Base-by-base conservation (phyloP, 2,888 invertebrate genomes). In the Dyspetes luteomarginatus region DNA sequence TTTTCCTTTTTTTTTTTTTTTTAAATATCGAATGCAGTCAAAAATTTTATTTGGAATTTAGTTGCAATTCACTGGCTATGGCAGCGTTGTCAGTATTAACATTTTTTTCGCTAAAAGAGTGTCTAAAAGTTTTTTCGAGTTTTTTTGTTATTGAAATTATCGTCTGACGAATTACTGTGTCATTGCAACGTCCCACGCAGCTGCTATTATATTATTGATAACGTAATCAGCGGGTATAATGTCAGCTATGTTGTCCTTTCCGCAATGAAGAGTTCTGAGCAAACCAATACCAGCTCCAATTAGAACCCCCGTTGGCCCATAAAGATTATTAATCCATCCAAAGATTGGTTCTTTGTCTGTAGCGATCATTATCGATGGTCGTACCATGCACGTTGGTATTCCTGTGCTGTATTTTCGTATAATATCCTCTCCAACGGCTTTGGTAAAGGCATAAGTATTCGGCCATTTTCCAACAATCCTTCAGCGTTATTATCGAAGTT, bases 391-490 rank as follows among this genome's bases (percentile, higher is more conserved):
- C 0, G 95, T 88, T 0, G 96, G 96, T 4, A 97, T 87, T 12
- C 92, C 92, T 3, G 90, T 86, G 0, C 93, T 92, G 86, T 94
- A 93, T 71, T 92, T 93, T 26, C 93, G 89, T 0, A 96, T 92
- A 2, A 94, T 86, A 65, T 94, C 93, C 88, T 97, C 97, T 0
- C 95, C 95, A 15, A 96, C 88, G 4, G 95, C 95, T 91, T 97
- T 96, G 0, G 96, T 95, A 88, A 94, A 95, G 0, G 95, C 94
- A 90, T 96, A 96, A 0, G 95, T 95, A 90, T 97, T 96, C 0
- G 96, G 96, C 91, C 94, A 95, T 24, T 91, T 90, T 0, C 91
- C 92, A 2, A 93, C 83, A 15, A 94, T 82, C 36, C 94, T 94
- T 83, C 85, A 88, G 86, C n/a, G n/a, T n/a, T n/a, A n/a, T 19